Conservation (phyloP, 1,140 invertebrate species). For the Mycetomoellerius zeteki region DNA sequence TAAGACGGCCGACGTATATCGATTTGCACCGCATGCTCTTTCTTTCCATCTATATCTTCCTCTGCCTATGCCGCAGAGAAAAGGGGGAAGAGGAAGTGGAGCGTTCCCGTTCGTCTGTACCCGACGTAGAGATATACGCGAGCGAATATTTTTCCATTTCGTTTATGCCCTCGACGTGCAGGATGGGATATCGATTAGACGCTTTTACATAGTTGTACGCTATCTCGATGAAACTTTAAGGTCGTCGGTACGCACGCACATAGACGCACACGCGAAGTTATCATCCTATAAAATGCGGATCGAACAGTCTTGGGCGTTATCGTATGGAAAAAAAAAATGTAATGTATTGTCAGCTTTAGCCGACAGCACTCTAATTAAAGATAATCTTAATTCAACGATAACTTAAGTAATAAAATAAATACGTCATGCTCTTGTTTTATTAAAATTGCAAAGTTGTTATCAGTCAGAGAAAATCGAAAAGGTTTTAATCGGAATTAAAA, state of each 20-base stretch:
- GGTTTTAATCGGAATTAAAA: too few species aligned
- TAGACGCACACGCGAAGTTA: neutral
- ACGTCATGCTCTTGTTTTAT: too few species aligned
- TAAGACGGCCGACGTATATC: neutral
- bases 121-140: neutral
- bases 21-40: neutral
- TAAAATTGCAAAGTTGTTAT: too few species aligned
- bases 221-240: conserved; percentile 39
- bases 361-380: too few species aligned
- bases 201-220: neutral
- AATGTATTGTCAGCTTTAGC: too few species aligned
- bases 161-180: neutral
- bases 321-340: too few species aligned
- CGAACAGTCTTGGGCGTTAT: neutral
- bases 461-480: too few species aligned
- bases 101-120: neutral
- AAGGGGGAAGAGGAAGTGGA: neutral
- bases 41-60: neutral
- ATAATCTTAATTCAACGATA: too few species aligned
- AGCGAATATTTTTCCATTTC: conserved; percentile 16
- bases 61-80: neutral
- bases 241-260: neutral
- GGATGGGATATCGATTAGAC: conserved; percentile 31
- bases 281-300: neutral
- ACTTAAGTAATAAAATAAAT: too few species aligned